A percentile compares a stretch with the other conserved stretches of the same genome.
These are phyloP conservation scores for Ariopsis seemanni DNA, from an alignment of 2,113 vertebrate species.

Conservation along the genomic window DNA sequence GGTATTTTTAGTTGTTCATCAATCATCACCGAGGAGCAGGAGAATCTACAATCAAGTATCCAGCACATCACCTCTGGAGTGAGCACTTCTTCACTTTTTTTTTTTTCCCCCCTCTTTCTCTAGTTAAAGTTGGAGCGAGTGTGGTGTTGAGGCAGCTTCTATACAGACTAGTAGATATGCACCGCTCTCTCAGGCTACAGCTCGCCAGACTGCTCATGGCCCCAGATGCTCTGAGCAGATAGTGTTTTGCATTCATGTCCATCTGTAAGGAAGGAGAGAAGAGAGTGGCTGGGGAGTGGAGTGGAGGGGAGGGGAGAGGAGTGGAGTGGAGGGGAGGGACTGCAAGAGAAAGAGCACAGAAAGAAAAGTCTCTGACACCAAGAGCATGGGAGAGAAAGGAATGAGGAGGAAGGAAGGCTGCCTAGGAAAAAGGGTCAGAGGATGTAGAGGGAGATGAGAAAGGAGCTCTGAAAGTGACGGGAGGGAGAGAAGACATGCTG, in stretches of 20 bases:
- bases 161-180: slow-evolving; percentile 38
- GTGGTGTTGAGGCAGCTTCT: slow-evolving; percentile 45
- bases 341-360: slow-evolving; percentile 8
- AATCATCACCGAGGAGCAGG: neutral
- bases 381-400: slow-evolving; percentile 7
- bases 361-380: slow-evolving; percentile 17
- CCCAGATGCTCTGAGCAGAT: slow-evolving; percentile 71
- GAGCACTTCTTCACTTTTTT: slow-evolving; percentile 16
- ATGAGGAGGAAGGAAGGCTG: neutral
- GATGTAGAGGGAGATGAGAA: neutral
- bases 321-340: neutral
- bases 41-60: neutral
- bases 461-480: neutral
- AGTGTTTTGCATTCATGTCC: slow-evolving; percentile 78
- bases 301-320: too few relatives aligned
- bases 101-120: neutral
- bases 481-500: slow-evolving; percentile 13
- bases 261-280: slow-evolving; percentile 62
- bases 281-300: slow-evolving; percentile 16
- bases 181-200: slow-evolving; percentile 23
- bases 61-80: neutral
- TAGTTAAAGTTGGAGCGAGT: slow-evolving; percentile 25
- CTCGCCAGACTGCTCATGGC: slow-evolving; percentile 71
- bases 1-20: neutral
- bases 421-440: neutral